Evolutionary conservation across 2,888 invertebrate species (phyloP).

Genomic region (Diabrotica balteata): DNA sequence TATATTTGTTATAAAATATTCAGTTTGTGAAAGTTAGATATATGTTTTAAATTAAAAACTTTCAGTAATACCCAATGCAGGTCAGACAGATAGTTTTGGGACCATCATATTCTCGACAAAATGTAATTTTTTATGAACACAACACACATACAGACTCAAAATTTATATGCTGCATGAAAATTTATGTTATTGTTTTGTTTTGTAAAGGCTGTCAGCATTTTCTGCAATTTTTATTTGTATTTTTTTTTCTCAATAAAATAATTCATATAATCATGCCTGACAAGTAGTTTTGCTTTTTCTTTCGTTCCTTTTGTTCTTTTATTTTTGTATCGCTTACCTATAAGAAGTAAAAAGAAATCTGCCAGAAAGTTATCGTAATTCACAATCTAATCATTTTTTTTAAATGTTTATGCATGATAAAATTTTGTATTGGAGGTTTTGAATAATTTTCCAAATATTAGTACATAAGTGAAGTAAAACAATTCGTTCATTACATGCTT

Average conservation of each 20-base stretch:
- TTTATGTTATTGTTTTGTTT: slow-evolving; percentile 26
- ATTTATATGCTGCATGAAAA: slow-evolving; percentile 16
- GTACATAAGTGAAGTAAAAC: too few species aligned
- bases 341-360: background rate
- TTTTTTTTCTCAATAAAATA: slow-evolving; percentile 30
- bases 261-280: slow-evolving; percentile 34
- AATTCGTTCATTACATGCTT: too few species aligned
- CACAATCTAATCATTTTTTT: too few species aligned
- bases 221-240: slow-evolving; percentile 32
- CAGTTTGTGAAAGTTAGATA: too few species aligned
- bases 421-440: too few species aligned
- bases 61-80: too few species aligned
- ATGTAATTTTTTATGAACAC: slow-evolving; percentile 40
- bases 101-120: slow-evolving; percentile 1
- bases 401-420: too few species aligned
- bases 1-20: too few species aligned
- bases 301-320: slow-evolving; percentile 4
- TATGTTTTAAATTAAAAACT: too few species aligned
- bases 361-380: background rate
- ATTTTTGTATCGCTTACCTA: background rate
- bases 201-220: slow-evolving; percentile 30
- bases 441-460: too few species aligned
- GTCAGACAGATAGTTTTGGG: background rate
- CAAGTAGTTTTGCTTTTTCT: slow-evolving; percentile 27
- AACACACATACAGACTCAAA: slow-evolving; percentile 37